Conservation (phyloP, 2,797 vertebrate genomes). For the Ctenosaura bakeri region DNA sequence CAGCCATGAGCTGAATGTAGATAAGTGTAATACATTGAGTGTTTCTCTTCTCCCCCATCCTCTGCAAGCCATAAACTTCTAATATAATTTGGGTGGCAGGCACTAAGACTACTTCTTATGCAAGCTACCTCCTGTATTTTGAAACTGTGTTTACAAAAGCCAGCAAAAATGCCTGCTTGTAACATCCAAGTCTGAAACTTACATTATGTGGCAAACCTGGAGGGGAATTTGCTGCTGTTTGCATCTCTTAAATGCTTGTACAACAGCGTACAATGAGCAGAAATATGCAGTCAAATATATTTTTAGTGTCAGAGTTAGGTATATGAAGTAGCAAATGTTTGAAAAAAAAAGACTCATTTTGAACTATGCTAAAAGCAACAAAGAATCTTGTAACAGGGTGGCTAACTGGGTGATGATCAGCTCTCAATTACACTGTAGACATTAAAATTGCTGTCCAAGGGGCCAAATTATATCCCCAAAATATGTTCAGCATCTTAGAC, state of each 20-base stretch:
- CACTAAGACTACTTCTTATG: background rate
- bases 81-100: slow-evolving; percentile 3
- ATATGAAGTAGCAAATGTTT: background rate
- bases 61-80: background rate
- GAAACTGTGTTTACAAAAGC: background rate
- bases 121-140: background rate
- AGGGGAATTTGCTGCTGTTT: background rate
- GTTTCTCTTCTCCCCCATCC: too few species aligned
- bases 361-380: too few species aligned
- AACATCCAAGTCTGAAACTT: background rate
- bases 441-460: too few species aligned
- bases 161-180: background rate
- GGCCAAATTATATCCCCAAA: too few species aligned
- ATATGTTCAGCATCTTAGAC: too few species aligned
- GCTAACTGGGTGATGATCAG: too few species aligned
- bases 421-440: too few species aligned
- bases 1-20: background rate
- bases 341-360: background rate
- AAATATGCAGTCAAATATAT: background rate
- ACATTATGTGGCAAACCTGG: background rate
- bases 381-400: too few species aligned
- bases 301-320: background rate
- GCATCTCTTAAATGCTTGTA: background rate
- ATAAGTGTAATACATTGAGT: background rate
- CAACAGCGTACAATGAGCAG: background rate